phyloP scores from a whole-genome alignment of 2,888 invertebrate genomes.

The Chymomyza procnemis region DNA sequence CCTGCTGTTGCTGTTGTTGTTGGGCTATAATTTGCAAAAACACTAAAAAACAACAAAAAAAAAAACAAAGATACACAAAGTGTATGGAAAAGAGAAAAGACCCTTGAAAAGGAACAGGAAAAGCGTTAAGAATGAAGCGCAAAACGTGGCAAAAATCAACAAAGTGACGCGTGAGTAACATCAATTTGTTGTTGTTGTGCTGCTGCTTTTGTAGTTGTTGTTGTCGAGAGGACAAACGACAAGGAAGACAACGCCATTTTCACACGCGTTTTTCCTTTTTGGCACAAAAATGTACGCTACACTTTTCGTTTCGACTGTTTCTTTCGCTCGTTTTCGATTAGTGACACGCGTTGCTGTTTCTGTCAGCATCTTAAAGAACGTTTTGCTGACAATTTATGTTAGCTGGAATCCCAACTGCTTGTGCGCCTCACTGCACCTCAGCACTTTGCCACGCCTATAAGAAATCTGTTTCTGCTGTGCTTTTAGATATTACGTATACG shows the following conservation, averaged over 20 bases:
- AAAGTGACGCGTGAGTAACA: not conserved
- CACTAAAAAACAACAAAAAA: slow-evolving; percentile 13
- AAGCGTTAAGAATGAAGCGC: not conserved
- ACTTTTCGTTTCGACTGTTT: slow-evolving; percentile 18
- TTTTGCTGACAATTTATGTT: not conserved
- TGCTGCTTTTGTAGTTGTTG: slow-evolving; percentile 6
- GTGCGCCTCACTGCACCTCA: not conserved
- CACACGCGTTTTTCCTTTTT: slow-evolving; percentile 58
- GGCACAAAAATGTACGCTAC: slow-evolving; percentile 59
- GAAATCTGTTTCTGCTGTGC: not conserved
- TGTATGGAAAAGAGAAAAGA: not conserved
- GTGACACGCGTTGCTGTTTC: not conserved
- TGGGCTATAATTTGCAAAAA: slow-evolving; percentile 60
- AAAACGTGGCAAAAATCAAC: slow-evolving; percentile 2
- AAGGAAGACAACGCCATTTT: slow-evolving; percentile 41
- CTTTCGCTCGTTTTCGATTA: not conserved
- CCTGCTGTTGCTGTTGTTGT: slow-evolving; percentile 19
- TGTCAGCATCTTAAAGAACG: not conserved
- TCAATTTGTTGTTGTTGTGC: not conserved
- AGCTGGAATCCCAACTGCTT: not conserved
- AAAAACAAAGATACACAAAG: slow-evolving; percentile 5
- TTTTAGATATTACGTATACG: too few relatives aligned
- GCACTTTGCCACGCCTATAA: not conserved
- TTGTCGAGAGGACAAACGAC: not conserved
- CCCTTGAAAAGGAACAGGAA: not conserved